Base-by-base conservation (phyloP, 1,140 invertebrate species). In the Brachionus koreanus region DNA sequence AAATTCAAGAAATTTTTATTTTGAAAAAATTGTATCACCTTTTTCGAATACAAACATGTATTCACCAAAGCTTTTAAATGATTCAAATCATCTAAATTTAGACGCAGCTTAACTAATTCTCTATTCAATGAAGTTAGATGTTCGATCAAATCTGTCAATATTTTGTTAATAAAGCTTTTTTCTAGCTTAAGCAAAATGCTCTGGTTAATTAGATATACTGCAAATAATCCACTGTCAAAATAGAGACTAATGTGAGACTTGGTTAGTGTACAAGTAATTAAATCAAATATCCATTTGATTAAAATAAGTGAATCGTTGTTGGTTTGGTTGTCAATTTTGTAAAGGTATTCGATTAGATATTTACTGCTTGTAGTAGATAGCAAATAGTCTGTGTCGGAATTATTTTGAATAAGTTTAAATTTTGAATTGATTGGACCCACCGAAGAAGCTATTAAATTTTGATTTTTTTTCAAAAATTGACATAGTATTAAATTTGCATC, bases 211-310 rank as follows among this genome's bases (percentile, higher is more conserved):
- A 74, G 43, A 74, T 42, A 29, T 3, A 19, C 25, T 6, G 43
- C 23, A 46, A 74, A 74, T 3, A 43, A 33, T 5, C 69, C 69
- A 29, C 39, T 46, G 43, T 74, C 69, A 46, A 43, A 74, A 29
- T 46, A 10, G 19, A 9, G 25, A 12, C 46, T 43, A 19, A 46
- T n/a, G 33, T 74, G 69, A 29, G 19, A 74, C 25, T 49, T 74
- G 19, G 13, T 5, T 46, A 74, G 12, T 25, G 37, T 25, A 7
- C 16, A 43, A 9, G 39, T 25, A 12, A 74, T 46, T 3, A 74
- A 46, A 16, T 74, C 69, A 13, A 74, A 74, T 12, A 23, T 74
- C 69, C 69, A 74, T 74, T 39, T 69, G 37, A 69, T 39, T 37
- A 69, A 39, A 10, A 39, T 23, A 19, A 69, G 7, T 0, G 33